Evolutionary conservation across 2,797 vertebrate species (phyloP), one percentile per base, ranked within the genome.

Genomic region (Gambelia wislizenii): DNA sequence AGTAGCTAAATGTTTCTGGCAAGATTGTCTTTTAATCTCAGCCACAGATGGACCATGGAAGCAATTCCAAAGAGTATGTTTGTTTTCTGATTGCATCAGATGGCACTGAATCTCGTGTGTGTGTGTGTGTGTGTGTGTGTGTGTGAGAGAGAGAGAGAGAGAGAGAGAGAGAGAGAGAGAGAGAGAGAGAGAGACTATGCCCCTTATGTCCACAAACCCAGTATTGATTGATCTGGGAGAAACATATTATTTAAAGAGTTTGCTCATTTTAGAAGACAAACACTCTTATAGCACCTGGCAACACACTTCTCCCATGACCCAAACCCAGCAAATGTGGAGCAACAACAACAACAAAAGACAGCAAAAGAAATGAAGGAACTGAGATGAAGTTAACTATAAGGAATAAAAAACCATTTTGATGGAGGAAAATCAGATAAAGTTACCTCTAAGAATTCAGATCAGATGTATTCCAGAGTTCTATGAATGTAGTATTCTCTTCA

Each of bases 1-100:
- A 56, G 39, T 70, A 78, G 49, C 76, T 79, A 56, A 89, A 84
- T 84, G 36, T 89, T 83, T 89, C 52, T 84, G 74, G 61, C 74
- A 84, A 47, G 25, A 56, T 44, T n/a, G 54, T 49, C 9, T 54
- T 78, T 79, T 72, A 78, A 83, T 88, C 13, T 27, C 52, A 83
- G 44, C 16, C 36, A 77, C 72, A 78, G 80, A 36, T 44, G 61
- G 44, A 6, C 10, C 56, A 77, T n/a, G 44, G 74, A 78, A 84
- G n/a, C 61, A 70, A 14, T 78, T 78, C 61, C 49, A 42, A 83
- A 88, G 39, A 30, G 61, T n/a, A 69, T 44, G 22, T 18, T 84
- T 78, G 47, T 30, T 78, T 89, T 78, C 59, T 78, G 61, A 44
- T 54, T 79, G 75, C 36, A 67, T 16, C 56, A 25, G n/a, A 76